Evolutionary conservation across 1,140 invertebrate species (phyloP).

Genomic region (Mesaphorura yosii): DNA sequence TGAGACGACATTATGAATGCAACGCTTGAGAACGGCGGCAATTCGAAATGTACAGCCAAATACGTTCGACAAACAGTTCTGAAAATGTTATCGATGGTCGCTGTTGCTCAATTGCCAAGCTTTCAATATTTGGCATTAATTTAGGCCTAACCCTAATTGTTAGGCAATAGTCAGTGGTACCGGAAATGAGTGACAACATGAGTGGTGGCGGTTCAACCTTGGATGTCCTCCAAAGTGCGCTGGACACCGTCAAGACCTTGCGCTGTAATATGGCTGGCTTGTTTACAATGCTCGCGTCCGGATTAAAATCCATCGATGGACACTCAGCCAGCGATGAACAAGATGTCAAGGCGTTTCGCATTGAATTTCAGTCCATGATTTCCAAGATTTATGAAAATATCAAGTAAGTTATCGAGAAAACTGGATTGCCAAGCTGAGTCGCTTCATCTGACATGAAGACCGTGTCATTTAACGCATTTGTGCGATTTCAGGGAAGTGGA

Average conservation of each 20-base stretch:
- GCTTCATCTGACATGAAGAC: background rate
- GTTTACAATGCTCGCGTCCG: slow-evolving; percentile 65
- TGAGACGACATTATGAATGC: too few relatives aligned
- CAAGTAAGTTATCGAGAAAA: slow-evolving; percentile 8
- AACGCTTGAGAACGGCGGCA: too few relatives aligned
- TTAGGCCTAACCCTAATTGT: too few relatives aligned
- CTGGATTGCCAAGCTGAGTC: background rate
- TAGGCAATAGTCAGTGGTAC: too few relatives aligned
- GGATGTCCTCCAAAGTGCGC: slow-evolving; percentile 58
- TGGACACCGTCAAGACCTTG: slow-evolving; percentile 59
- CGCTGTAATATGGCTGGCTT: slow-evolving; percentile 68
- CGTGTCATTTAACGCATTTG: slow-evolving; percentile 2
- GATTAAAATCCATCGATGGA: slow-evolving; percentile 43
- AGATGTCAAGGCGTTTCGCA: slow-evolving; percentile 9
- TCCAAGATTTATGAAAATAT: slow-evolving; percentile 21
- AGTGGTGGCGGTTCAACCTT: too few relatives aligned
- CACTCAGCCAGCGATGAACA: slow-evolving; percentile 15
- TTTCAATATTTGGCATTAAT: too few relatives aligned
- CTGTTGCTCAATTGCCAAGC: too few relatives aligned
- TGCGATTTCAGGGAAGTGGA: slow-evolving; percentile 58
- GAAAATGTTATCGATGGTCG: too few relatives aligned
- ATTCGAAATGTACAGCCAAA: too few relatives aligned
- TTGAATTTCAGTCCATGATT: slow-evolving; percentile 3
- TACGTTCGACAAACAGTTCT: too few relatives aligned
- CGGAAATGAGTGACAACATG: too few relatives aligned